Evolutionary conservation across 2,797 vertebrate genomes (phyloP), one percentile per base, ranked within the genome.

Genomic region (Basileuterus tristriatus): DNA sequence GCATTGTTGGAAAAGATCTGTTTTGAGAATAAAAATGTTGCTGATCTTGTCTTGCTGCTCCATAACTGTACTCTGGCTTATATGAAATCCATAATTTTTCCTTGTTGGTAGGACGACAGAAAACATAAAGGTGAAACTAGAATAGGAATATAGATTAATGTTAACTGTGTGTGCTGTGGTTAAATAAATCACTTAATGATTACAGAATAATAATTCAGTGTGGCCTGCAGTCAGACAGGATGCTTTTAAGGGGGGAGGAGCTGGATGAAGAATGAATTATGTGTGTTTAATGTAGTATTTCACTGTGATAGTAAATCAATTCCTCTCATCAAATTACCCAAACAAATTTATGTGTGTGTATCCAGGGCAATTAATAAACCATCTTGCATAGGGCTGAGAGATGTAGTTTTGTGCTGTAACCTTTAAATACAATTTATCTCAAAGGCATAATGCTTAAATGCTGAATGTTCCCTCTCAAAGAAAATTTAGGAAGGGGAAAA

Each of bases 241-340:
- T 79, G 53, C 43, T 95, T 93, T 86, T 50, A 76, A 78, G 67
- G 63, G 37, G 36, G 60, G 77, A 93, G 83, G 84, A 87, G 36
- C 52, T 44, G 7, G 34, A 15, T 55, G 56, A 85, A 93, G 49
- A 34, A 69, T 56, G 76, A 96, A 83, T 92, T 55, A 34, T 37
- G 10, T n/a, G 77, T 34, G 5, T 87, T 94, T 94, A 90, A 83
- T 84, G 56, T 55, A 74, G 79, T 82, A 69, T 94, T 88, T 94
- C 83, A 87, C 30, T 56, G 53, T 59, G 83, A 52, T 36, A 76
- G 67, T 84, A 93, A 94, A 90, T 96, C 95, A 83, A 55, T 95
- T 85, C 68, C 65, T 52, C 49, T 94, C 12, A 8, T 90, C 72
- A 86, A 90, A 87, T 91, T 68, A 59, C 26, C 24, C n/a, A 82